These are phyloP conservation scores for Aegypius monachus DNA, from an alignment of 2,113 vertebrate genomes.

Conservation along the genomic window DNA sequence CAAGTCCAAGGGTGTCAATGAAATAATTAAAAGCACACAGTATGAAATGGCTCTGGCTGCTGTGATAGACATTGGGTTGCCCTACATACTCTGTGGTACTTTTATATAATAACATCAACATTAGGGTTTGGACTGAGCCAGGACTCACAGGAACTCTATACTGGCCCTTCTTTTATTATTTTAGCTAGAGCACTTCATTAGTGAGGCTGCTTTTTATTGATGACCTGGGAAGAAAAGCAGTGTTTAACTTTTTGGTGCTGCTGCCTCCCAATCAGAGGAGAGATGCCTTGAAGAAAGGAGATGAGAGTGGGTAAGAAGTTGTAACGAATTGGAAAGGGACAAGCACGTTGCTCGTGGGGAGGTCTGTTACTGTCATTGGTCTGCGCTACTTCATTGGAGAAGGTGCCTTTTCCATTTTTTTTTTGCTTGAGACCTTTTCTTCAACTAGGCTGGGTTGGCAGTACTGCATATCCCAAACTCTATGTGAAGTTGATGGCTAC, in stretches of 20 bases:
- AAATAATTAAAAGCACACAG: constrained; percentile 19
- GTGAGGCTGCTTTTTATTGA: not conserved
- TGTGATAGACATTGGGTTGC: not conserved
- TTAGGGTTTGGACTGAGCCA: not conserved
- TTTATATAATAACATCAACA: not conserved
- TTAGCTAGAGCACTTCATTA: not conserved
- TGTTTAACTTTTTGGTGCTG: not conserved
- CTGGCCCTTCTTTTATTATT: not conserved
- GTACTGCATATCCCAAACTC: rapidly evolving
- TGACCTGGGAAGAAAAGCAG: not conserved
- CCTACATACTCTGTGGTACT: not conserved
- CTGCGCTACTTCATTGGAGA: rapidly evolving
- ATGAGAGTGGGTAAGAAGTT: not conserved
- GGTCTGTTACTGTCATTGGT: not conserved
- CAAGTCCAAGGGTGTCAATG: constrained; percentile 38
- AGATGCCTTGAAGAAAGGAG: not conserved
- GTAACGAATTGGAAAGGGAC: not conserved
- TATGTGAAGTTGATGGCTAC: not conserved
- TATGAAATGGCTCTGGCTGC: not conserved
- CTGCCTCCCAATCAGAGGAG: not conserved
- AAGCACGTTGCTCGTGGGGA: rapidly evolving
- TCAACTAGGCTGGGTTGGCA: not conserved
- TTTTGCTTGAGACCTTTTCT: not conserved
- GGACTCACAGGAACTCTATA: not conserved
- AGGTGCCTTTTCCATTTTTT: not conserved